Evolutionary conservation across 1,140 invertebrate species (phyloP).

Genomic region (Diachasmimorpha longicaudata): DNA sequence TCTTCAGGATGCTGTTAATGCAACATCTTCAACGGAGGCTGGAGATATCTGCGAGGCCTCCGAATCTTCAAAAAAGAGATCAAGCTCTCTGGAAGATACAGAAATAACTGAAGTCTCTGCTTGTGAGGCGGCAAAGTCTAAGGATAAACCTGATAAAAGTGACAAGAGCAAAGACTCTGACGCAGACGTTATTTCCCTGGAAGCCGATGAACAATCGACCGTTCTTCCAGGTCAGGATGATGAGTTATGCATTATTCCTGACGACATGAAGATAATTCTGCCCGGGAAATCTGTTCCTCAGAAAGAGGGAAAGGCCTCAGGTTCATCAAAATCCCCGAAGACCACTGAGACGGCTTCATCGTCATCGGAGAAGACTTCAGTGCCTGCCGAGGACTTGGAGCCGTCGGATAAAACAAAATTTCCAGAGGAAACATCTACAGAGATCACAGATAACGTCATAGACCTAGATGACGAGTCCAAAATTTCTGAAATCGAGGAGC

Average conservation of each 20-base stretch:
- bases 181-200: slow-evolving; percentile 24
- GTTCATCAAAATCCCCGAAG: too few relatives aligned
- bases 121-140: neutral
- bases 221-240: slow-evolving; percentile 58
- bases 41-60: neutral
- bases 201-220: slow-evolving; percentile 40
- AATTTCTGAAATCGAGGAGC: slow-evolving; percentile 52
- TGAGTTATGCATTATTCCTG: slow-evolving; percentile 58
- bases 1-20: slow-evolving; percentile 45
- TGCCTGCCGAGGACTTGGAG: too few relatives aligned
- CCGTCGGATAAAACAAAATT: neutral
- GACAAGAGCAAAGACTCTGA: neutral
- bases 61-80: neutral
- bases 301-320: neutral
- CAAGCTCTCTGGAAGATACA: neutral
- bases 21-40: slow-evolving; percentile 25
- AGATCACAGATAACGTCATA: slow-evolving; percentile 43
- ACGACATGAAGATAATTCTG: slow-evolving; percentile 53
- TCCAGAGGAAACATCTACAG: neutral
- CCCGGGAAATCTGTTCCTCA: slow-evolving; percentile 21
- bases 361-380: too few relatives aligned
- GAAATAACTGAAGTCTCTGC: neutral
- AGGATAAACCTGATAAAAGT: neutral
- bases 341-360: too few relatives aligned
- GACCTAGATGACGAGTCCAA: slow-evolving; percentile 52